Conservation (phyloP, 2,113 vertebrate species). For the Nyctereutes procyonoides region DNA sequence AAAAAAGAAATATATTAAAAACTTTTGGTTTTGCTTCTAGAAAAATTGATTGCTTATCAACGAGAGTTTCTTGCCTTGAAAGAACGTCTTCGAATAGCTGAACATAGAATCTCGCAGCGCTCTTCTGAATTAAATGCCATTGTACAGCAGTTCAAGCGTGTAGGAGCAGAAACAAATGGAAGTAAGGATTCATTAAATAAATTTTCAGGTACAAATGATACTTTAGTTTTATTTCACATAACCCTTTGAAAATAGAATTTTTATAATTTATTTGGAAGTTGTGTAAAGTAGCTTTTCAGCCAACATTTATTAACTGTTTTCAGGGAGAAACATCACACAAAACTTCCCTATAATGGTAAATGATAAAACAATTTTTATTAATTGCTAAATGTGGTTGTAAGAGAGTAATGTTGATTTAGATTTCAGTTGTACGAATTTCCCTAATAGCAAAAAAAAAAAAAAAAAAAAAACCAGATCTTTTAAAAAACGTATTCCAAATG, state of each 20-base stretch:
- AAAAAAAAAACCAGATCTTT: not conserved
- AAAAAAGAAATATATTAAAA: not conserved
- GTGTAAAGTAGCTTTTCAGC: not conserved
- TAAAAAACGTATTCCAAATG: not conserved
- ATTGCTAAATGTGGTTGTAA: slow-evolving; percentile 28
- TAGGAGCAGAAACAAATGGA: slow-evolving; percentile 95
- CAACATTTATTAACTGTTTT: slow-evolving; percentile 25
- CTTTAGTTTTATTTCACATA: not conserved
- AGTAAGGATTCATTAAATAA: slow-evolving; percentile 93
- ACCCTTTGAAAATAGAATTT: too few relatives aligned
- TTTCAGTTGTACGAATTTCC: slow-evolving; percentile 3
- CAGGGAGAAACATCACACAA: slow-evolving; percentile 22
- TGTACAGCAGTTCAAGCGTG: slow-evolving; percentile 94
- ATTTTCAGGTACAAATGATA: slow-evolving; percentile 91
- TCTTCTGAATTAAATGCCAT: slow-evolving; percentile 96
- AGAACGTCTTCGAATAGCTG: slow-evolving; percentile 97
- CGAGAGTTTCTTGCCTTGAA: slow-evolving; percentile 97
- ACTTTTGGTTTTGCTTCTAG: slow-evolving; percentile 79
- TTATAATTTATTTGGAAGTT: not conserved
- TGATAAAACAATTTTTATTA: slow-evolving; percentile 29
- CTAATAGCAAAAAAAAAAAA: not conserved
- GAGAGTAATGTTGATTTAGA: not conserved
- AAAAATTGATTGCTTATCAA: slow-evolving; percentile 97
- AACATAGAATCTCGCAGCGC: slow-evolving; percentile 96
- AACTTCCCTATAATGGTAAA: slow-evolving; percentile 26